Evolutionary conservation across 2,797 vertebrate genomes (phyloP), one percentile per base, ranked within the genome.

Genomic region (Fundulus diaphanus): DNA sequence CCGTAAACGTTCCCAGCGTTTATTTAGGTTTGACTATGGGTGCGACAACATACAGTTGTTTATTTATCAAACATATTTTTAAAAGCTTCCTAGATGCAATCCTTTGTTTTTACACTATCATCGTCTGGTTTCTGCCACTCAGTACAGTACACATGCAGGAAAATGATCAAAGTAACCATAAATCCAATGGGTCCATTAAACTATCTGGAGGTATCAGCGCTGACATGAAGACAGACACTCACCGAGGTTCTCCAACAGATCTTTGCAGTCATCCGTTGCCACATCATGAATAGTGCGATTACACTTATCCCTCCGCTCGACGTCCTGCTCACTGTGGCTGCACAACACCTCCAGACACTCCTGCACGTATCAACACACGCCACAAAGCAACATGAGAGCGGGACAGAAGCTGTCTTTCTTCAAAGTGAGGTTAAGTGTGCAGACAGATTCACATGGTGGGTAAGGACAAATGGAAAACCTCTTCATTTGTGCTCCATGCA

Each of bases 241-340:
- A 99, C 98, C 82, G 77, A 98, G 95, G 83, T 97, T 99, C 93
- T 99, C 98, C 75, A 99, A 95, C 35, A 99, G 96, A 85, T 99
- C 96, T 90, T 99, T 99, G 94, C 98, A 99, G 95, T 99, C 97
- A 79, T 99, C 98, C 5, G 98, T 99, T 77, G 98, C 98, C 77
- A 99, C 96, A 71, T 99, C 97, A 52, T 97, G 98, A 75, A 96
- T 95, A 3, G 97, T 99, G 85, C 96, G 96, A 86, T 96, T 94
- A 81, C 97, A 99, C 67, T 96, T 96, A 84, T 99, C 97, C 88
- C 94, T 96, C 85, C 91, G 96, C 84, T 97, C 96, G 27, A 97
- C 95, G 91, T 99, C 96, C 72, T 98, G 96, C 74, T 96, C 96
- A 78, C 94, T 94, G 77, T 99, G 96, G 88, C 92, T 94, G 91